Evolutionary conservation across 2,797 vertebrate genomes (phyloP), one percentile per base, ranked within the genome.

Genomic region (Macropus fuliginosus): DNA sequence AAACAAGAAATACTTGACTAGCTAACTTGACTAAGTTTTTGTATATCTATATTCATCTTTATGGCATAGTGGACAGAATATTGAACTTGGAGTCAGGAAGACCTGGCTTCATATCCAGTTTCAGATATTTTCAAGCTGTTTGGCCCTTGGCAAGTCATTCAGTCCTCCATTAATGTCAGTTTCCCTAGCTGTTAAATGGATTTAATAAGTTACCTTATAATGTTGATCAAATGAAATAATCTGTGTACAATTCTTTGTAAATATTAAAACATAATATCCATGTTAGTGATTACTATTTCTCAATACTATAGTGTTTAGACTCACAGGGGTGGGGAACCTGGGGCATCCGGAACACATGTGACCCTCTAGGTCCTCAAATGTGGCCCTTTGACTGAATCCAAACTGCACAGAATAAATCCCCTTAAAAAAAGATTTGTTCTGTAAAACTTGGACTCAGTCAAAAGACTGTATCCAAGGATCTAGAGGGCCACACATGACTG

Each of bases 1-100:
- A 5, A 0, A 56, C 56, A 87, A 55, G 9, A 62, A 21, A 89
- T 90, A 90, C 0, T 14, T 0, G 57, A 21, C 0, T 52, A 89
- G 55, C 8, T 0, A 0, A 52, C 52, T 52, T 52, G 52, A 52
- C 52, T 52, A 56, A 56, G 24, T 9, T 9, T 56, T 8, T 6
- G 1, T 59, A 6, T 6, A 74, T 40, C 14, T 74, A 74, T 74
- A 74, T 74, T 40, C 1, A 8, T 74, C n/a, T 40, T 13, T 18
- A 74, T 66, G 62, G n/a, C n/a, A 40, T 46, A 27, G 21, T 40
- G 8, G n/a, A 81, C 8, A 40, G n/a, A 81, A 81, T 81, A 24
- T 81, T 46, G 18, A 81, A 21, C n/a, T 81, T 46, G n/a, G 34
- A n/a, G 34, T 74, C 34, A 81, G 21, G 18, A 81, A 81, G 66